phyloP scores from a whole-genome alignment of 2,888 invertebrate genomes.

The Notocelia uddmanniana region DNA sequence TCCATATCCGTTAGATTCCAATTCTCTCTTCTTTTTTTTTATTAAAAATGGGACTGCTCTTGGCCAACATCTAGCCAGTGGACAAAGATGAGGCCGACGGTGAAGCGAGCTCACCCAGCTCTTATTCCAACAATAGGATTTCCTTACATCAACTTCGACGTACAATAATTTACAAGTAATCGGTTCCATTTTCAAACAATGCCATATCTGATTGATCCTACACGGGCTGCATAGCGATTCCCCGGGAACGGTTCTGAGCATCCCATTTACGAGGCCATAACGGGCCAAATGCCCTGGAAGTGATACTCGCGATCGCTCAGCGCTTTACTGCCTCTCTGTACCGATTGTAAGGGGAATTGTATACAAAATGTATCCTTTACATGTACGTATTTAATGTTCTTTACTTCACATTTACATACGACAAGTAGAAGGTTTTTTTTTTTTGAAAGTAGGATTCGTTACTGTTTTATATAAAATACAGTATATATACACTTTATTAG shows the following conservation, averaged over 20 bases:
- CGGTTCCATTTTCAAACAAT: constrained; percentile 23
- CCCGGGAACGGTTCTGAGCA: constrained; percentile 53
- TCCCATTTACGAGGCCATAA: constrained; percentile 68
- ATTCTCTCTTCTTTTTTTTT: no score
- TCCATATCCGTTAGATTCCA: background rate
- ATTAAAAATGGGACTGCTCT: no score
- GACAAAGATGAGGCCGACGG: no score
- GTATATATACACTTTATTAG: no score
- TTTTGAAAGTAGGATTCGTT: background rate
- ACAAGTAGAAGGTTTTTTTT: no score
- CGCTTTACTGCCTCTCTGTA: constrained; percentile 60
- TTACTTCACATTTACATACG: background rate
- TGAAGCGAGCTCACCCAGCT: no score
- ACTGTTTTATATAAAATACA: background rate
- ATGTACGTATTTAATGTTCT: constrained; percentile 1
- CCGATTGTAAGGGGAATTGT: constrained; percentile 35
- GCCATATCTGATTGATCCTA: constrained; percentile 31
- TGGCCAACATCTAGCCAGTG: no score
- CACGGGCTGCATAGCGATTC: constrained; percentile 56
- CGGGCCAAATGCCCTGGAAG: constrained; percentile 75
- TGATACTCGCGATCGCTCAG: constrained; percentile 70
- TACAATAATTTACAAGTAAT: constrained; percentile 6
- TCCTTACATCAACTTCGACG: background rate
- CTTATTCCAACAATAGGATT: background rate
- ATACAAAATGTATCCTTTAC: constrained; percentile 36